These are phyloP conservation scores for Mus pahari DNA, from an alignment of 2,113 vertebrate species.

Conservation along the genomic window DNA sequence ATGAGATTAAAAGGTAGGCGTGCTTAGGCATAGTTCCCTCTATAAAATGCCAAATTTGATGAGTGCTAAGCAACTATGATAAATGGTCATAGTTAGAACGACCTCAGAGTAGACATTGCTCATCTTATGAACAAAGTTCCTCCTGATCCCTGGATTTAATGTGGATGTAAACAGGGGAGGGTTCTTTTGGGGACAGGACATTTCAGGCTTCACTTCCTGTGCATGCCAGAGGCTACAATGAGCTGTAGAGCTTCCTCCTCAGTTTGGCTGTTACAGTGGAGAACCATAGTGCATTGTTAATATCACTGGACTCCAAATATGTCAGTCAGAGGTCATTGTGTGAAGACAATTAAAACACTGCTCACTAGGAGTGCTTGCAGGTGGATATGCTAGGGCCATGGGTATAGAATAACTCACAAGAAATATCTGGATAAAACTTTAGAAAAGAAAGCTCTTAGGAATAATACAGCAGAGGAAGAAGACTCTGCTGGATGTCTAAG, in stretches of 20 bases:
- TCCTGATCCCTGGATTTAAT: slow-evolving; percentile 62
- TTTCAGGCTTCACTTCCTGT: slow-evolving; percentile 6
- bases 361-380: not conserved
- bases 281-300: not conserved
- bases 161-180: slow-evolving; percentile 41
- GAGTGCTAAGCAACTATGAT: slow-evolving; percentile 79
- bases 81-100: slow-evolving; percentile 79
- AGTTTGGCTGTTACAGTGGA: not conserved
- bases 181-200: slow-evolving; percentile 47
- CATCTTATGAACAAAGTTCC: slow-evolving; percentile 62
- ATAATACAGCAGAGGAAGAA: not conserved
- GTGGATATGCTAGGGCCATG: accelerated
- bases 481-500: not conserved
- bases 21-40: slow-evolving; percentile 56
- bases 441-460: not conserved
- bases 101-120: slow-evolving; percentile 51
- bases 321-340: not conserved
- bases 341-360: not conserved
- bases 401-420: no score
- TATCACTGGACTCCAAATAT: not conserved
- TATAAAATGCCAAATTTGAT: slow-evolving; percentile 81
- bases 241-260: no score
- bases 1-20: slow-evolving; percentile 39
- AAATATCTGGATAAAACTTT: not conserved
- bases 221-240: not conserved